Base-by-base conservation (phyloP, 2,113 vertebrate species). In the Nansenia antarctica region DNA sequence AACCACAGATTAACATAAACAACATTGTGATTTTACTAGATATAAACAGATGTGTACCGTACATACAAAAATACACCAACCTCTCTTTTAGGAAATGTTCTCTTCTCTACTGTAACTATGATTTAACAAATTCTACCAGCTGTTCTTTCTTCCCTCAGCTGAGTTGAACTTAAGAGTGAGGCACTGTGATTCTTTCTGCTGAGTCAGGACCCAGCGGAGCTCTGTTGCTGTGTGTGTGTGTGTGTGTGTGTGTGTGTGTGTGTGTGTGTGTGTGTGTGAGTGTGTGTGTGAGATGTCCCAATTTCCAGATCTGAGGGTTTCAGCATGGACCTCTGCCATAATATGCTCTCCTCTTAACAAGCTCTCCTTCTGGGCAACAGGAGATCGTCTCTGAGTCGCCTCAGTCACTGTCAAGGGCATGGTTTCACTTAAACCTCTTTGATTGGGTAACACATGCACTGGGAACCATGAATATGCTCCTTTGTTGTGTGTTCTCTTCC, bases 381-480 rank as follows among this genome's bases (percentile, higher is more conserved):
- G 68, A 60, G 62, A 70, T 76, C 63, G n/a, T n/a, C n/a, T n/a
- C n/a, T n/a, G n/a, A n/a, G n/a, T n/a, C n/a, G n/a, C 71, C 67
- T 29, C 62, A 76, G 78, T 66, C 73, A 80, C 77, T 73, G 76
- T 83, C 67, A 73, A 62, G 65, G 64, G 73, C 82, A 83, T 85
- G 83, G 70, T 88, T 87, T 76, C 81, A 86, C 78, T 88, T 85
- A 88, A 67, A 66, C 69, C 80, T 60, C 6, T 6, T 81, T 76
- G 75, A 64, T 84, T 84, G 80, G 68, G 82, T 37, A 85, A 84
- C 82, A 86, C 74, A 87, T 80, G 76, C 73, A 72, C 78, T 79
- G 82, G 39, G 68, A 80, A 66, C 71, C 81, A 76, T 86, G 80
- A 87, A 87, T 18, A 27, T 86, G 84, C 69, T 66, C 52, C 78